Evolutionary conservation across 2,797 vertebrate genomes (phyloP).

Genomic region (Todus mexicanus): DNA sequence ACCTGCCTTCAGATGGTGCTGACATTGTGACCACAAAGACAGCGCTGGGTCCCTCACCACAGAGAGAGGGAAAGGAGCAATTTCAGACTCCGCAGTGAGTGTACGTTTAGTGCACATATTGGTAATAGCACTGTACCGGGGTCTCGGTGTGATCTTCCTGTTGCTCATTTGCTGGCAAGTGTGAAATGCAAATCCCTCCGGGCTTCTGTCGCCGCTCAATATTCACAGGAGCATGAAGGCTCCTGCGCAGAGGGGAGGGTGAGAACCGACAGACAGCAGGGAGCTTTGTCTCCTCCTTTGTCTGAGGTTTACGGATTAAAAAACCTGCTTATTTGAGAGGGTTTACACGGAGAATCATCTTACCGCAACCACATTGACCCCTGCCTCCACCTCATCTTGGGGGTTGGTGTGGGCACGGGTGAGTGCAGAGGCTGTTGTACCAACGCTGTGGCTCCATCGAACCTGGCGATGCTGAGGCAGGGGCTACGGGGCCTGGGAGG

Average conservation of each 20-base stretch:
- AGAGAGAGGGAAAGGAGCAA: not conserved
- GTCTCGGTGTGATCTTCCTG: constrained; percentile 55
- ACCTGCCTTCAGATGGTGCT: not conserved
- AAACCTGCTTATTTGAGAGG: not conserved
- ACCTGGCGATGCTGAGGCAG: not conserved
- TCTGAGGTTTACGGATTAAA: constrained; percentile 33
- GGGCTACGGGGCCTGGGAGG: not conserved
- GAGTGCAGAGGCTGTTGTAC: not conserved
- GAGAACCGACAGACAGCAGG: constrained; percentile 1
- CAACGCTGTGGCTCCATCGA: not conserved
- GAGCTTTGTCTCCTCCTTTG: constrained; percentile 56
- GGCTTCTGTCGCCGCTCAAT: constrained; percentile 66
- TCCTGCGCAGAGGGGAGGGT: constrained; percentile 4
- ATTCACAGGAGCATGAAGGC: constrained; percentile 61
- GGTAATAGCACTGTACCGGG: constrained; percentile 40
- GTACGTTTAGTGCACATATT: not conserved
- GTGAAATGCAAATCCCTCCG: constrained; percentile 65
- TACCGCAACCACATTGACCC: not conserved
- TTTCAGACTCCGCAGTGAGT: not conserved
- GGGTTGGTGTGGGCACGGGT: fast-evolving
- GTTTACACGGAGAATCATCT: not conserved
- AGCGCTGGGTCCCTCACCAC: not conserved
- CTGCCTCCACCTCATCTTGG: not conserved
- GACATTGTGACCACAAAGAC: not conserved
- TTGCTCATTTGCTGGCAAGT: constrained; percentile 68